Evolutionary conservation across 2,797 vertebrate species (phyloP).

Genomic region (Heterohyrax brucei): DNA sequence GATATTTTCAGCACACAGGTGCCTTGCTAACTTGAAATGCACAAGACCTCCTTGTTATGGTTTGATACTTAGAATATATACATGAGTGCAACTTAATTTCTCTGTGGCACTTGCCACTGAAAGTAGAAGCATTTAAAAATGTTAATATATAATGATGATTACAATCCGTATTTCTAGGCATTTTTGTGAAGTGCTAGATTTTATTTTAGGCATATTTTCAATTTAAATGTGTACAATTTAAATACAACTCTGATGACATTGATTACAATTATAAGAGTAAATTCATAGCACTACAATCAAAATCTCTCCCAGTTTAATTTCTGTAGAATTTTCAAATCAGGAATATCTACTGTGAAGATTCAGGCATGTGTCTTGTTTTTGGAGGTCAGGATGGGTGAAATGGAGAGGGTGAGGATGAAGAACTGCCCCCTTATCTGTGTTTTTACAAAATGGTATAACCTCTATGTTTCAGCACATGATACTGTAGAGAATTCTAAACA

Average conservation of each 20-base stretch:
- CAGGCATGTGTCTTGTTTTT: conserved; percentile 35
- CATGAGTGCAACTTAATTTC: conserved; percentile 74
- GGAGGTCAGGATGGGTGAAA: not conserved
- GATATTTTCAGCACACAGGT: conserved; percentile 81
- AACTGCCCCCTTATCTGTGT: conserved; percentile 85
- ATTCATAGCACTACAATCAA: conserved; percentile 86
- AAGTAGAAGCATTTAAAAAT: conserved; percentile 80
- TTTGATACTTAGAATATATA: conserved; percentile 79
- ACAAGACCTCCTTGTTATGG: conserved; percentile 81
- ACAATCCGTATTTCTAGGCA: conserved; percentile 84
- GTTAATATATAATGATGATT: conserved; percentile 76
- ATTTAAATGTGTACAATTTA: conserved; percentile 79
- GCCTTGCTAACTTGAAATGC: conserved; percentile 86
- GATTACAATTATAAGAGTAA: conserved; percentile 86
- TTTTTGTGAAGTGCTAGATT: conserved; percentile 77
- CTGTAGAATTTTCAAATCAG: conserved; percentile 67
- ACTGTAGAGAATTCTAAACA: conserved; percentile 85
- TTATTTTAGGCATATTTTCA: conserved; percentile 85
- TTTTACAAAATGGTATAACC: conserved; percentile 85
- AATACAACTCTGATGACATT: conserved; percentile 87
- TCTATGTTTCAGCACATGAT: conserved; percentile 81
- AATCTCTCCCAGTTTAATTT: conserved; percentile 85
- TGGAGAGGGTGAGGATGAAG: conserved; percentile 76
- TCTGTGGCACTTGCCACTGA: conserved; percentile 44
- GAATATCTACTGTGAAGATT: conserved; percentile 33